Evolutionary conservation across 1,140 invertebrate species (phyloP), one percentile per base, ranked within the genome.

Genomic region (Spodoptera frugiperda): DNA sequence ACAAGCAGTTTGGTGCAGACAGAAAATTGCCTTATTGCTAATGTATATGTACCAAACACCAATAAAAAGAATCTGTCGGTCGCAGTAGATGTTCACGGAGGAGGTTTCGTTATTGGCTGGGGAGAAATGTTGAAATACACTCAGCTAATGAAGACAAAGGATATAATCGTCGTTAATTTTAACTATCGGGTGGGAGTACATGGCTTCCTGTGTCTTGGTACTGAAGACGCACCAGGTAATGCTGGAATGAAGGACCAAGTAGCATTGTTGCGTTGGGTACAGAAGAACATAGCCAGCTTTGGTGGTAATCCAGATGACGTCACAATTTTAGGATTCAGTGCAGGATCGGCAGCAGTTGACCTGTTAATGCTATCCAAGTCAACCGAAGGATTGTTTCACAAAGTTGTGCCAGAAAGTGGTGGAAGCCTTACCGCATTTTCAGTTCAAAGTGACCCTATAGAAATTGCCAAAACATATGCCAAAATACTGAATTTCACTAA

Each of bases 1-100:
- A 11, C 30, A 44, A 44, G 3, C 39, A 78, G 25, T 17, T 77
- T 55, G 11, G n/a, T 21, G 14, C 9, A n/a, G 1, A 76, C 83
- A 77, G 90, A 93, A 82, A 78, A 93, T 73, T 93, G 91, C 54
- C 83, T 93, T 0, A 78, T 91, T 17, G 85, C 83, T 44, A 91
- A 90, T 72, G 70, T 93, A 11, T 91, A 83, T 73, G 85, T 86
- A 11, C 90, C 89, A 12, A 78, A 91, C 21, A 90, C 84, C 4
- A 57, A 82, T 6, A 39, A 84, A 39, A 84, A 84, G 11, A 87
- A 90, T 9, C 44, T 91, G 19, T 87, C 91, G 6, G 90, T 93
- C 0, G 49, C 91, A 10, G 89, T 91, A 5, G 71, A 77, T 17
- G 81, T 89, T 11, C 87, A 89, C 25, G 87, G 87, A 21, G 87